Conservation (phyloP, 2,888 invertebrate species). For the Fissipunctia ypsillon region DNA sequence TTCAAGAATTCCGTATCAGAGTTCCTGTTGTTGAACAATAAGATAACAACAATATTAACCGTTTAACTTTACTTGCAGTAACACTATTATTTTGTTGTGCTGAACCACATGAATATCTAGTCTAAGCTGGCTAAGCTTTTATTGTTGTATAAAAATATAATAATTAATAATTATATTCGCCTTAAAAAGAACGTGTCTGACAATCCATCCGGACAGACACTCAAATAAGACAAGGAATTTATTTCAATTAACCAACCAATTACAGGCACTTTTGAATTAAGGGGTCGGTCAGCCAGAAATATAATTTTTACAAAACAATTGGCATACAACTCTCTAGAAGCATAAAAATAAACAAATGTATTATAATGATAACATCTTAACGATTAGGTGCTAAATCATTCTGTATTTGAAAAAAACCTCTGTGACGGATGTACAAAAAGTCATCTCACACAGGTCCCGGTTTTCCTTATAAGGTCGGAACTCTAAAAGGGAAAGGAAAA, state of each 20-base stretch:
- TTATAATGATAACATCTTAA: not conserved
- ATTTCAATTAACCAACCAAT: not conserved
- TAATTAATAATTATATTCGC: not conserved
- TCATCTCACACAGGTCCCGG: not conserved
- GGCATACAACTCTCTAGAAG: not conserved
- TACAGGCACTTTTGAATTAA: not conserved
- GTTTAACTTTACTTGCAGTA: slow-evolving; percentile 1
- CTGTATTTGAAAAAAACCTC: not conserved
- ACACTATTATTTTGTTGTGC: not conserved
- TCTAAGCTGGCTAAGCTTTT: not conserved
- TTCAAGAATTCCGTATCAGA: slow-evolving; percentile 47
- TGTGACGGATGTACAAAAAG: not conserved
- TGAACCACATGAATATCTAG: not conserved
- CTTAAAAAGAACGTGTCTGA: not conserved
- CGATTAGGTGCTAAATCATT: not conserved
- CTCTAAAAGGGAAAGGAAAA: too few relatives aligned
- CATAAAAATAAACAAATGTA: not conserved
- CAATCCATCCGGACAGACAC: too few relatives aligned
- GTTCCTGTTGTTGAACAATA: slow-evolving; percentile 32
- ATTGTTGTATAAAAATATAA: not conserved
- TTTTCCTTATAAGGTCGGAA: too few relatives aligned
- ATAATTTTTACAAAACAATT: too few relatives aligned
- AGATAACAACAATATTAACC: slow-evolving; percentile 12
- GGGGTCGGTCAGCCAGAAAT: too few relatives aligned
- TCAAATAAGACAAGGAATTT: not conserved